Evolutionary conservation across 1,140 invertebrate species (phyloP).

Genomic region (Teleogryllus occipitalis): DNA sequence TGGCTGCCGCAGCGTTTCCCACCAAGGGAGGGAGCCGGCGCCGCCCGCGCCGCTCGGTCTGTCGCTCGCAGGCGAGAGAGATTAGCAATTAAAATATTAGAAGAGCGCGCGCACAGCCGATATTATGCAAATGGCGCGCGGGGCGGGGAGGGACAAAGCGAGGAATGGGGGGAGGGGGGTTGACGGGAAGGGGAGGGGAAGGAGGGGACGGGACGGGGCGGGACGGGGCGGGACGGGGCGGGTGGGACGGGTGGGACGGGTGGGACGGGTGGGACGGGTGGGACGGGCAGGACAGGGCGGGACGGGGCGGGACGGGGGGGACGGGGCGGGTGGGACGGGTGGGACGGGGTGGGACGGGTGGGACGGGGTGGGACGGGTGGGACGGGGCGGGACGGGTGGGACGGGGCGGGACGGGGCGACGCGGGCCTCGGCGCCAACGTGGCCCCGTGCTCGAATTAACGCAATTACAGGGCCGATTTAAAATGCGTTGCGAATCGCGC

Average conservation of each 20-base stretch:
- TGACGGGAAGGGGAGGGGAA: too few relatives aligned
- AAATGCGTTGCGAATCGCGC: too few relatives aligned
- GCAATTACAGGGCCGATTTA: too few relatives aligned
- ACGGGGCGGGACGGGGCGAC: not conserved
- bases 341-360: not conserved
- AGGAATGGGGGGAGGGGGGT: not conserved
- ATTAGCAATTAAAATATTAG: not conserved
- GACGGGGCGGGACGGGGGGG: not conserved
- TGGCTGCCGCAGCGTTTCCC: too few relatives aligned
- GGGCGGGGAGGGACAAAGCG: not conserved
- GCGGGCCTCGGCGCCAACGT: too few relatives aligned
- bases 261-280: not conserved
- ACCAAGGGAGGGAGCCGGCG: too few relatives aligned
- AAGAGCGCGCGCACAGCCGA: not conserved
- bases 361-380: not conserved
- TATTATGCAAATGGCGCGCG: not conserved
- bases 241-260: not conserved
- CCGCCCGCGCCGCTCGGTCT: too few relatives aligned
- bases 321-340: not conserved
- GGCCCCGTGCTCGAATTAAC: too few relatives aligned
- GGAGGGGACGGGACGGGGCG: not conserved
- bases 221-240: not conserved
- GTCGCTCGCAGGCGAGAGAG: too few relatives aligned
- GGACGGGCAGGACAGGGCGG: not conserved
- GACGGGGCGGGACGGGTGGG: not conserved